A percentile compares a stretch with the other conserved stretches of the same genome.
Evolutionary conservation across 2,113 vertebrate genomes (phyloP).

Genomic region (Xiphophorus maculatus): DNA sequence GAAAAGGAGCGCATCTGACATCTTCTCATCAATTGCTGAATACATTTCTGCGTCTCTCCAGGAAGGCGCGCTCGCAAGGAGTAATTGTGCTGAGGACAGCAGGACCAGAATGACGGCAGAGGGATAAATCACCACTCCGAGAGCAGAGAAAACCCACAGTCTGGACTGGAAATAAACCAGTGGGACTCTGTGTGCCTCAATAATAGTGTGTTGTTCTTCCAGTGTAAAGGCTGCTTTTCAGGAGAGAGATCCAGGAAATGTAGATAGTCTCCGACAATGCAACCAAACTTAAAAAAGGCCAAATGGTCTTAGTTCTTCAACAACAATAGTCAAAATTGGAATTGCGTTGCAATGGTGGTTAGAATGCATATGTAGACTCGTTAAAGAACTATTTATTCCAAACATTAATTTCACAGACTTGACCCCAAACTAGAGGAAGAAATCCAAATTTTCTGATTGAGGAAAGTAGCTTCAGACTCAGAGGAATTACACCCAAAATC

Average conservation of each 20-base stretch:
- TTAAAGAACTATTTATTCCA: too few species aligned
- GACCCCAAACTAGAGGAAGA: too few species aligned
- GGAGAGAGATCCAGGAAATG: slow-evolving; percentile 22
- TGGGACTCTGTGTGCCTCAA: slow-evolving; percentile 59
- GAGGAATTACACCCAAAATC: too few species aligned
- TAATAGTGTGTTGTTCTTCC: slow-evolving; percentile 58
- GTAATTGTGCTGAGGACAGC: slow-evolving; percentile 74
- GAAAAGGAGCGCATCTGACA: slow-evolving; percentile 35
- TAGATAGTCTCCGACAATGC: slow-evolving; percentile 28
- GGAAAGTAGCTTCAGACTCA: too few species aligned
- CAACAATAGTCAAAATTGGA: background rate
- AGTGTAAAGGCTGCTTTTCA: slow-evolving; percentile 37
- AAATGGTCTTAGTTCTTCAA: slow-evolving; percentile 32
- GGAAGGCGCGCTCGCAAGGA: slow-evolving; percentile 47
- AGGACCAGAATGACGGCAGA: slow-evolving; percentile 56
- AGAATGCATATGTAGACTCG: too few species aligned
- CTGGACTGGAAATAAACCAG: slow-evolving; percentile 67
- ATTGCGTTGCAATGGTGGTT: background rate
- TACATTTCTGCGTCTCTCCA: slow-evolving; percentile 43
- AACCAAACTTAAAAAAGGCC: slow-evolving; percentile 13
- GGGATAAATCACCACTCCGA: slow-evolving; percentile 69
- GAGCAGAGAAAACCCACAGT: slow-evolving; percentile 51
- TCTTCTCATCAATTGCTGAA: slow-evolving; percentile 66
- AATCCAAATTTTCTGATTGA: too few species aligned
- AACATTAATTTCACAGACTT: too few species aligned